Conservation (phyloP, 2,888 invertebrate genomes). For the Perizoma affinitatum region DNA sequence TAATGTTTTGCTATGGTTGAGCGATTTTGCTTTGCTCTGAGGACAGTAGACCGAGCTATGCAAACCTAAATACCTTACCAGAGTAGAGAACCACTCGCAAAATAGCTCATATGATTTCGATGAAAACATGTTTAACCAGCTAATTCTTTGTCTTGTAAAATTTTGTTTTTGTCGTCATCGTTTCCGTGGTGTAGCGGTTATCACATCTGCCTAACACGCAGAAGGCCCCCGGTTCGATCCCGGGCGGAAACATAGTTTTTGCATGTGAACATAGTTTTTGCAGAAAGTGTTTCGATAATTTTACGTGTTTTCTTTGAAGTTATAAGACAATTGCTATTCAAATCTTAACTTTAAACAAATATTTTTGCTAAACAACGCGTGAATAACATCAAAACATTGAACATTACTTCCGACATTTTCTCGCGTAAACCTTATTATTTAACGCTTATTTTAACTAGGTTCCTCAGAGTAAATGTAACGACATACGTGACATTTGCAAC, state of each 20-base stretch:
- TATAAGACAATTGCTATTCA: not conserved
- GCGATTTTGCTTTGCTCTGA: no score
- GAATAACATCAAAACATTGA: not conserved
- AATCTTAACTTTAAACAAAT: not conserved
- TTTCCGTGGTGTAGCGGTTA: slow-evolving; percentile 94
- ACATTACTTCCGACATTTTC: slow-evolving; percentile 1
- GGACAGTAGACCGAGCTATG: no score
- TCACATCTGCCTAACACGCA: slow-evolving; percentile 96
- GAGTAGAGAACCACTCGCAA: no score
- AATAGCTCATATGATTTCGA: no score
- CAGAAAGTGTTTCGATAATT: no score
- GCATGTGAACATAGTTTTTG: not conserved
- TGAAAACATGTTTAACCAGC: no score
- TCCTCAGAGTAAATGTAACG: not conserved
- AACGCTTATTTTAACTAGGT: not conserved
- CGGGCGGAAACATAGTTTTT: slow-evolving; percentile 88
- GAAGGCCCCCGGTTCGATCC: slow-evolving; percentile 96
- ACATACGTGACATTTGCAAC: not conserved
- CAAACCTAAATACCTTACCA: no score
- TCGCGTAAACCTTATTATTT: not conserved
- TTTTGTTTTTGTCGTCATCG: not conserved
- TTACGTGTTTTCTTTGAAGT: no score
- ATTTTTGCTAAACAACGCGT: slow-evolving; percentile 1
- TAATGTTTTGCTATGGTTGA: no score
- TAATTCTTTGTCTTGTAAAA: not conserved